Percentiles rank a stretch among this genome's conserved stretches.
Evolutionary conservation across 2,888 invertebrate species (phyloP).

Genomic region (Acleris cristana): DNA sequence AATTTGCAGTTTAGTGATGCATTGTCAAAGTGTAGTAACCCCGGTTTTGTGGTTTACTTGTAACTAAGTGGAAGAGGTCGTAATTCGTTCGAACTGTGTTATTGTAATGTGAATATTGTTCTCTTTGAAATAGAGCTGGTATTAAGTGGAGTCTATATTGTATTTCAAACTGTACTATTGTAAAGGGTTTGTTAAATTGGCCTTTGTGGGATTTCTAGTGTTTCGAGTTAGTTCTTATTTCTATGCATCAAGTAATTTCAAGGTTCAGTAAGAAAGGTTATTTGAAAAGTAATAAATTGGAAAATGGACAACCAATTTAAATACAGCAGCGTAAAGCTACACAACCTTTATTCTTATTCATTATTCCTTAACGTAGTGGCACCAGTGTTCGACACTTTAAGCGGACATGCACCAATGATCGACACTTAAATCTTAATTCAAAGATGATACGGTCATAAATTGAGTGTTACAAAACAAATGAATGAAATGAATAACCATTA

Average conservation of each 20-base stretch:
- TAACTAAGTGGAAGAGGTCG: not conserved
- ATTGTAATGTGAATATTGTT: not conserved
- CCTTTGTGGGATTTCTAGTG: constrained; percentile 42
- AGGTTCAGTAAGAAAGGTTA: not conserved
- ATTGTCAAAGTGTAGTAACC: constrained; percentile 40
- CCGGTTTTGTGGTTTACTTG: constrained; percentile 17
- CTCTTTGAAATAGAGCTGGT: not conserved
- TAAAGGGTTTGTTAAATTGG: constrained; percentile 42
- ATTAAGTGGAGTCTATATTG: not conserved
- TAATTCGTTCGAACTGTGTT: not conserved
- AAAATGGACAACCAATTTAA: no score
- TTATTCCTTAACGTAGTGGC: no score
- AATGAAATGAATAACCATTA: no score
- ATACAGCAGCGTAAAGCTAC: no score
- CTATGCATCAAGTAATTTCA: not conserved
- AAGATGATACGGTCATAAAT: no score
- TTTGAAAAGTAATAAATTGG: no score
- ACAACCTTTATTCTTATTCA: no score
- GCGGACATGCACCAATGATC: no score
- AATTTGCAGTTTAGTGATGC: constrained; percentile 21
- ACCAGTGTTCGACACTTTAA: no score
- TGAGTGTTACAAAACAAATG: no score
- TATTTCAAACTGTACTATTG: not conserved
- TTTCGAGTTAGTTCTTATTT: not conserved
- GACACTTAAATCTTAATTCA: no score